These are phyloP conservation scores for Tridacna gigas DNA, from an alignment of 2,888 invertebrate species.

Conservation along the genomic window DNA sequence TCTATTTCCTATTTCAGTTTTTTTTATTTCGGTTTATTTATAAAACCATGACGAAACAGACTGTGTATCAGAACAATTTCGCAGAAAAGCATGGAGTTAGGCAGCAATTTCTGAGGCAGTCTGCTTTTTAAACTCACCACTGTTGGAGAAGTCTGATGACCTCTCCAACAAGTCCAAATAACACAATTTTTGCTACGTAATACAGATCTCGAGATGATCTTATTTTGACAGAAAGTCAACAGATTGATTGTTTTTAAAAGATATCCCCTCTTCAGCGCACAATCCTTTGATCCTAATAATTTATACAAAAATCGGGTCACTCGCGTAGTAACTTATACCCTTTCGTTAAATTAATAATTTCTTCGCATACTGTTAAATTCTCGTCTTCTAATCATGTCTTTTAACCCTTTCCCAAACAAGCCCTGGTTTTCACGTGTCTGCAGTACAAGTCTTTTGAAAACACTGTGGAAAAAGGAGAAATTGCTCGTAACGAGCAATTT, in stretches of 20 bases:
- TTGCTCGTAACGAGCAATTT: neutral
- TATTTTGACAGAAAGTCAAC: constrained; percentile 13
- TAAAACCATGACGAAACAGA: too few relatives aligned
- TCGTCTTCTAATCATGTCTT: neutral
- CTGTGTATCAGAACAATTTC: too few relatives aligned
- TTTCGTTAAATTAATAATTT: neutral
- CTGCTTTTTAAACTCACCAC: too few relatives aligned
- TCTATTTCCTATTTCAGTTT: too few relatives aligned
- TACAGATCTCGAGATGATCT: neutral
- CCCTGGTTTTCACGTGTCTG: neutral
- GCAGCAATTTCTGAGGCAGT: too few relatives aligned
- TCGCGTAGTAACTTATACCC: neutral
- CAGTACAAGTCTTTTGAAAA: neutral
- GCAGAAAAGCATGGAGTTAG: too few relatives aligned
- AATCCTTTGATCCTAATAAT: constrained; percentile 16
- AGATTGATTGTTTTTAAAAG: constrained; percentile 21
- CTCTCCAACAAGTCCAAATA: too few relatives aligned
- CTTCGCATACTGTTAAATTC: neutral
- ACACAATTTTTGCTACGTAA: constrained; percentile 13
- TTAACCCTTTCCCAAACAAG: neutral
- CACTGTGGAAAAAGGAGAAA: neutral
- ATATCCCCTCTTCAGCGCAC: neutral
- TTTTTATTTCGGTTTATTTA: too few relatives aligned
- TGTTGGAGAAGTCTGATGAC: too few relatives aligned
- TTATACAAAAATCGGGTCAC: neutral